These are phyloP conservation scores for Aphodius sticticus DNA, from an alignment of 2,888 invertebrate genomes.

Conservation along the genomic window DNA sequence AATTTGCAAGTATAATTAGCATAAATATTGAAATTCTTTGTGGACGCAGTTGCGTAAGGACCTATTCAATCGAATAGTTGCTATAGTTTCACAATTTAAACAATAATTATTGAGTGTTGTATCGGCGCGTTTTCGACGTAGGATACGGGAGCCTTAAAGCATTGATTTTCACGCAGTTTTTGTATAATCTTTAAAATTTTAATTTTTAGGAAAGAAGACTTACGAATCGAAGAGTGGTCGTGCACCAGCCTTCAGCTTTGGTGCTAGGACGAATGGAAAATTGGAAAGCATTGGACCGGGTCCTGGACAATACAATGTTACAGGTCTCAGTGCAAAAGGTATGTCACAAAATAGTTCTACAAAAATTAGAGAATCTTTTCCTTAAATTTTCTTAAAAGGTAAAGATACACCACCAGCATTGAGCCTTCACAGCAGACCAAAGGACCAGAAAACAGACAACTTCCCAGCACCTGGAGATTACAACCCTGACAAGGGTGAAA, in stretches of 20 bases:
- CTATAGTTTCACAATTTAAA: no score
- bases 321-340: conserved; percentile 86
- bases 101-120: no score
- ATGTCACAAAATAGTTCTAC: conserved; percentile 43
- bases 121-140: no score
- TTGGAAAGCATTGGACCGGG: conserved; percentile 79
- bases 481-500: conserved; percentile 78
- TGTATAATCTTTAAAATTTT: conserved; percentile 25
- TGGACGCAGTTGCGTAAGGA: no score
- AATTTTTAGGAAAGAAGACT: conserved; percentile 70
- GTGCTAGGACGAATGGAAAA: conserved; percentile 68
- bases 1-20: no score
- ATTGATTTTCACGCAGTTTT: no score
- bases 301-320: conserved; percentile 89
- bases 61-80: no score
- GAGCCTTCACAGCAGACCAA: conserved; percentile 82
- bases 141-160: no score
- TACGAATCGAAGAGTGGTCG: conserved; percentile 79
- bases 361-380: conserved; percentile 6
- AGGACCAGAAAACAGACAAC: conserved; percentile 67
- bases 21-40: no score
- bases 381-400: conserved; percentile 58
- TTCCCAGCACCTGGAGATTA: conserved; percentile 94
- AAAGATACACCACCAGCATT: conserved; percentile 80
- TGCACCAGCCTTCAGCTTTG: conserved; percentile 86